A percentile compares a stretch with the other conserved stretches of the same genome.
Conservation (phyloP, 2,113 vertebrate species). For the Glaucidium brasilianum region DNA sequence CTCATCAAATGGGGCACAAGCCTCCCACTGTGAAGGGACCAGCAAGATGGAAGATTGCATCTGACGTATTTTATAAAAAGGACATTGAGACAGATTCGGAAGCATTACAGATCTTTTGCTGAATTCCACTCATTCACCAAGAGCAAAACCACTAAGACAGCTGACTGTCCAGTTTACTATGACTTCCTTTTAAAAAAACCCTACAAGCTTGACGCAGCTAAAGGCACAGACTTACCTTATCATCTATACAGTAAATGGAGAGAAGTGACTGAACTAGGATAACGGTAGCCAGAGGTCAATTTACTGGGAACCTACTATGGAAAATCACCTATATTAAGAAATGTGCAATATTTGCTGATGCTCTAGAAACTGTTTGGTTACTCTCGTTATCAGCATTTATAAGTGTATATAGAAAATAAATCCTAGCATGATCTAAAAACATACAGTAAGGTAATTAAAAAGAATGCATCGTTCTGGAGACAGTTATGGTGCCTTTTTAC, state of each 20-base stretch:
- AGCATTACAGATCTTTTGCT: neutral
- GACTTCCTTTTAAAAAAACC: neutral
- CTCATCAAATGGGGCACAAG: neutral
- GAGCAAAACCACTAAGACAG: neutral
- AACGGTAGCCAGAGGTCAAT: slow-evolving; percentile 8
- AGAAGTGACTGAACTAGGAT: slow-evolving; percentile 48
- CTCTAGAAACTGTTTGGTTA: neutral
- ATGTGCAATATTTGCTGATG: neutral
- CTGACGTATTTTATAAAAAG: neutral
- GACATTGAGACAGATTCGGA: neutral
- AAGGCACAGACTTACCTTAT: slow-evolving; percentile 3
- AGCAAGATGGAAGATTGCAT: neutral
- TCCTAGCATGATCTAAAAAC: neutral
- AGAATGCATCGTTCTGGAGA: neutral
- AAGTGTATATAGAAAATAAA: neutral
- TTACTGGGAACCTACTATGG: neutral
- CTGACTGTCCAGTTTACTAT: neutral
- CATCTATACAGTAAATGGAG: neutral
- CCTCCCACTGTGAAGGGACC: neutral
- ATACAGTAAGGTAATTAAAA: neutral
- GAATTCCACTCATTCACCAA: neutral
- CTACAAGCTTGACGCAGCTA: neutral
- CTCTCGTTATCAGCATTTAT: neutral
- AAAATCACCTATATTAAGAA: neutral
- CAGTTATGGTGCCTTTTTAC: neutral